Evolutionary conservation across 2,888 invertebrate genomes (phyloP), one percentile per base, ranked within the genome.

Genomic region (Dastarcus helophoroides): DNA sequence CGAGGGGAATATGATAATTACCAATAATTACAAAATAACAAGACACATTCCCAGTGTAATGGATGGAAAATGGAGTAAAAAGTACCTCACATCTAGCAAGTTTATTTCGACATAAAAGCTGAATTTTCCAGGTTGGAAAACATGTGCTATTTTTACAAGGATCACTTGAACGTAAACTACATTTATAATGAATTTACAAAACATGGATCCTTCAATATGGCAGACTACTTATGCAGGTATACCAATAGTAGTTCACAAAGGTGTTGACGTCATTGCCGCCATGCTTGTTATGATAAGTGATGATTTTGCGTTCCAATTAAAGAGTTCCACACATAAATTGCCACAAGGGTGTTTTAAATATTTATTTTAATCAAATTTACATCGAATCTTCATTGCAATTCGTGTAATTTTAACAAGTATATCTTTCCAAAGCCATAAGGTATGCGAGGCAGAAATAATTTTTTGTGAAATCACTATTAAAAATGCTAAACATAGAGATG

Each of bases 61-160:
- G 45, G 49, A 52, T 32, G 50, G 45, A 22, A 42, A 36, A 27
- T 52, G 51, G 52, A 46, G 47, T 2, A 44, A 47, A 39, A 52
- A 49, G 52, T 50, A 33, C 35, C n/a, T n/a, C n/a, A n/a, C 6
- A 15, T 16, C 17, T 16, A 5, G 29, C 22, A 16, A 19, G n/a
- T 14, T 15, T 24, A 19, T 4, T 21, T 16, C 2, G 12, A 6
- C 17, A 31, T 30, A 17, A 17, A 25, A n/a, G 26, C 34, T 26
- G 29, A 29, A 25, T 17, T 7, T 47, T 47, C 26, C 31, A 51
- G 51, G 38, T 38, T 50, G 32, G 33, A 49, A 22, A 46, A 50
- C 36, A 35, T 49, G 16, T 48, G 49, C 27, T 31, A 27, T 13
- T 28, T 44, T 4, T 50, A 47, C 21, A 38, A 36, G 13, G 35